These are phyloP conservation scores for Rugalucina vietnamica DNA, from an alignment of 2,888 invertebrate species.

Conservation along the genomic window DNA sequence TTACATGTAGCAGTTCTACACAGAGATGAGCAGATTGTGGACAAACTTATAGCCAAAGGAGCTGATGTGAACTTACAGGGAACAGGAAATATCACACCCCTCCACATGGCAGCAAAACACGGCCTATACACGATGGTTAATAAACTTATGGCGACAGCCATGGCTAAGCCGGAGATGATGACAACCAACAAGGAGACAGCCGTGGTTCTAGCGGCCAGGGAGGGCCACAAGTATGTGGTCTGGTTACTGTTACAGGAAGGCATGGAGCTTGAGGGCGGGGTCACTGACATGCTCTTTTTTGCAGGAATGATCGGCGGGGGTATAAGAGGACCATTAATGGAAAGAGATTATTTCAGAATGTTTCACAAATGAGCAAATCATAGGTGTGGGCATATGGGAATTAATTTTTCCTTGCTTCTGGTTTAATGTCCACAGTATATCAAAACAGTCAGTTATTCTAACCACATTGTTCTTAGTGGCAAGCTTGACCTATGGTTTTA, in stretches of 20 bases:
- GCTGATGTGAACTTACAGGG: conserved; percentile 51
- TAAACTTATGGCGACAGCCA: conserved; percentile 44
- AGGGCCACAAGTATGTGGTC: conserved; percentile 46
- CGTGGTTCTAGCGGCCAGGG: conserved; percentile 58
- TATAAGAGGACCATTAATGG: neutral
- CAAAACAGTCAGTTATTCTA: too few species aligned
- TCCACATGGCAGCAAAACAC: conserved; percentile 58
- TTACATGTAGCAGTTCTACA: conserved; percentile 60
- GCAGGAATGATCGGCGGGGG: neutral
- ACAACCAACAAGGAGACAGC: conserved; percentile 52
- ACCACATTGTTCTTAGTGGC: too few species aligned
- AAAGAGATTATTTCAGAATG: neutral
- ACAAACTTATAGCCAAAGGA: conserved; percentile 39
- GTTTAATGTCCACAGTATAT: too few species aligned
- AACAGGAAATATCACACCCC: conserved; percentile 45
- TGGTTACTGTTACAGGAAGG: conserved; percentile 57
- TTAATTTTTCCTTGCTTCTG: too few species aligned
- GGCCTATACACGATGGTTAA: conserved; percentile 52
- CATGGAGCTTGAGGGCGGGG: conserved; percentile 37
- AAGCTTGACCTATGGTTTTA: too few species aligned
- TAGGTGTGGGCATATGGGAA: too few species aligned
- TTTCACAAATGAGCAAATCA: neutral
- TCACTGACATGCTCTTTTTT: neutral
- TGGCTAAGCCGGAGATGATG: conserved; percentile 52
- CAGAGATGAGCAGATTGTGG: conserved; percentile 37